Base-by-base conservation (phyloP, 2,888 invertebrate species). In the Ophraella communa region DNA sequence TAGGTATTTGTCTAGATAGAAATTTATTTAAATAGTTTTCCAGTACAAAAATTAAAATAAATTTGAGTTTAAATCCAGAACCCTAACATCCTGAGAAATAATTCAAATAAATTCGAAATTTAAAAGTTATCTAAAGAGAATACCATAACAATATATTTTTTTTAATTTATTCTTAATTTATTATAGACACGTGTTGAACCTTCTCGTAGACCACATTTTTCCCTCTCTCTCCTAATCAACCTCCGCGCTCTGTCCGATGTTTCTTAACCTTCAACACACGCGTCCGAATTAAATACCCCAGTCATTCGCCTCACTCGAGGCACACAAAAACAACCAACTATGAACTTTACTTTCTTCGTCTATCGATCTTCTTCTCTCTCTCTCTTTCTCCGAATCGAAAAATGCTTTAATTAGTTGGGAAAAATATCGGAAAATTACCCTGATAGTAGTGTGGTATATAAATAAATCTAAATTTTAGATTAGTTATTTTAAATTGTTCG, bases 291-390 rank as follows among this genome's bases (percentile, higher is more conserved):
- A 74, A 73, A 77, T 68, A 62, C 77, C 76, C 54, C 68, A 71
- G 79, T 80, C 53, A 66, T 75, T 73, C 74, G 78, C 81, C 80
- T 74, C 81, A 78, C 75, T 78, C 78, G 71, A 70, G 71, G 70
- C 71, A 72, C 74, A 75, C 73, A 77, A 77, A 78, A 79, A 77
- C 78, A 77, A 74, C 74, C 74, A 71, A 72, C 76, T 67, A 14
- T 51, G 49, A 51, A 67, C 62, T 69, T 69, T 69, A 62, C 62
- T 55, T 61, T 23, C 49, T n/a, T 17, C 23, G 62, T 62, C 52
- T 68, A 60, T 62, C 61, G 55, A 66, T 62, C 56, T 30, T 55
- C 45, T 47, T 39, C 60, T 56, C 56, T 69, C 8, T 42, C 49
- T 20, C 10, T 44, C 57, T 63, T 51, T 47, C 56, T 54, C 64